These are phyloP conservation scores for Lutjanus erythropterus DNA, from an alignment of 2,113 vertebrate genomes.

Conservation along the genomic window DNA sequence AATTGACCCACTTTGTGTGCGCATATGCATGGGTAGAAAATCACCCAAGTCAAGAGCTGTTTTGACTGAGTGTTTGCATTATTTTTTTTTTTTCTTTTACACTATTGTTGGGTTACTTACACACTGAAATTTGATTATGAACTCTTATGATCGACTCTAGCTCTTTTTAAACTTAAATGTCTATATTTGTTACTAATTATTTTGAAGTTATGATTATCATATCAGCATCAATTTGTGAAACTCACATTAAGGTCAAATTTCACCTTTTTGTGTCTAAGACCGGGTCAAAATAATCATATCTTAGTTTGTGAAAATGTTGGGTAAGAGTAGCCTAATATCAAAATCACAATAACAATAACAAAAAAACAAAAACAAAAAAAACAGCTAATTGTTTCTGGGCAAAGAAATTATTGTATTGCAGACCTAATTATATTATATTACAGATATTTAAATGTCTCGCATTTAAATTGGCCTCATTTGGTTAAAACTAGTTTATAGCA, in stretches of 20 bases:
- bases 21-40: background rate
- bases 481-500: too few species aligned
- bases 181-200: background rate
- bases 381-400: too few species aligned
- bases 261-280: background rate
- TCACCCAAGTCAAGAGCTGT: background rate
- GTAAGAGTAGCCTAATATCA: too few species aligned
- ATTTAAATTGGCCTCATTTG: too few species aligned
- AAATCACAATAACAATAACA: background rate
- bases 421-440: too few species aligned
- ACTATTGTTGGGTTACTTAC: background rate
- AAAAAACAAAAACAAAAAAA: too few species aligned
- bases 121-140: background rate
- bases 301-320: background rate
- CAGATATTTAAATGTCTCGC: too few species aligned
- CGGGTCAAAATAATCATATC: background rate
- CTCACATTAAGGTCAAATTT: background rate
- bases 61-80: background rate
- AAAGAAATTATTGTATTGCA: too few species aligned
- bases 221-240: too few species aligned
- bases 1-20: background rate
- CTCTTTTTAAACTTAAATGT: background rate
- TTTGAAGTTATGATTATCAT: background rate
- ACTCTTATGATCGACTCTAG: background rate
- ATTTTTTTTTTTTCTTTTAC: background rate